Percentiles rank a stretch among this genome's conserved stretches.
Conservation (phyloP, 1,140 invertebrate genomes). For the Eufriesea mexicana region DNA sequence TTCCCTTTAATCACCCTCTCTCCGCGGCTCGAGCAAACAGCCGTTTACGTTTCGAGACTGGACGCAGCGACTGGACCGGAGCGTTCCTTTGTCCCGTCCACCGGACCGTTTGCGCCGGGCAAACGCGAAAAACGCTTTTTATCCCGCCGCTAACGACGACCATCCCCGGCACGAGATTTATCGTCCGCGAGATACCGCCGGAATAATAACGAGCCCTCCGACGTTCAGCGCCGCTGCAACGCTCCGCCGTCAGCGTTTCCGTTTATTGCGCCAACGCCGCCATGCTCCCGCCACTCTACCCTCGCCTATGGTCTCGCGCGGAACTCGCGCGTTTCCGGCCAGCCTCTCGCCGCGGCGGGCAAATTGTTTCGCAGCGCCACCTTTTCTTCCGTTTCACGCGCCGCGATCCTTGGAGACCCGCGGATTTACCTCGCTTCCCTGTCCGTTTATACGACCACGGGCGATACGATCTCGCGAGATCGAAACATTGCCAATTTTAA, state of each 20-base stretch:
- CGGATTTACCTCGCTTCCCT: no score
- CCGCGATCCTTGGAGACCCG: background rate
- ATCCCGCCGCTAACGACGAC: background rate
- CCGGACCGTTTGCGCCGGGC: conserved; percentile 24
- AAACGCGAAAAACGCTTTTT: conserved; percentile 45
- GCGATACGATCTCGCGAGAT: no score
- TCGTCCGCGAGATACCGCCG: conserved; percentile 29
- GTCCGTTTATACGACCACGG: no score
- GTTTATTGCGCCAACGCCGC: conserved; percentile 16
- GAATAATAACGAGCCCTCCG: conserved; percentile 28
- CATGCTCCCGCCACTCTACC: no score
- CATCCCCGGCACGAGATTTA: conserved; percentile 17
- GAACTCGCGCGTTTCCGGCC: background rate
- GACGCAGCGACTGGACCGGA: background rate
- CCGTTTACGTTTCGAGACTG: conserved; percentile 40
- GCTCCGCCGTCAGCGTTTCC: conserved; percentile 14
- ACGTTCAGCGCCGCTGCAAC: conserved; percentile 12
- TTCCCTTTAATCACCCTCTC: conserved; percentile 43
- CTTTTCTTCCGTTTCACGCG: background rate
- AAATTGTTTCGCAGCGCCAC: conserved; percentile 4
- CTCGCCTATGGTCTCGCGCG: background rate
- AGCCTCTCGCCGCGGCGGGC: no score
- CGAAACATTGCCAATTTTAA: background rate
- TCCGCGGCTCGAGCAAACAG: conserved; percentile 18
- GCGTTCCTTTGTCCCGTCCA: conserved; percentile 18